phyloP scores from a whole-genome alignment of 2,113 vertebrate species.

The Atrichornis clamosus region DNA sequence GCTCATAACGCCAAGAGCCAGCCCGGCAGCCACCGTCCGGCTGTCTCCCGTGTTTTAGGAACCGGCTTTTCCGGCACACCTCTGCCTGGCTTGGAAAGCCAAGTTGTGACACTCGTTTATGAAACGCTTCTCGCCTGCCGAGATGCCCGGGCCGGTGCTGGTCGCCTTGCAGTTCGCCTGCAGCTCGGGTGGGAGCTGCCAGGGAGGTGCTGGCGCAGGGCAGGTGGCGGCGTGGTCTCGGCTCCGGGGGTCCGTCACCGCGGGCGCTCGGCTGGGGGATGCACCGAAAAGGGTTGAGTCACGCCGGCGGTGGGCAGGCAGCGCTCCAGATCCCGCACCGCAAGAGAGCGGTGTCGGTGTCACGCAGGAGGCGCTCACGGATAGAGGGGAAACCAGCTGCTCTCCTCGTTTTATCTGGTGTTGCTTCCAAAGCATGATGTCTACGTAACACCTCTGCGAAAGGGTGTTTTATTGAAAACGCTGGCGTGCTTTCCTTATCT shows the following conservation, averaged over 20 bases:
- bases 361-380: not conserved
- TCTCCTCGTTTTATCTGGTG: not conserved
- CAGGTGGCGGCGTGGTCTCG: not conserved
- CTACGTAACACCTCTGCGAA: not conserved
- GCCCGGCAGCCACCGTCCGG: not conserved
- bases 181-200: not conserved
- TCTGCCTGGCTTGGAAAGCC: not conserved
- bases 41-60: not conserved
- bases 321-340: not conserved
- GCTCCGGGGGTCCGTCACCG: not conserved
- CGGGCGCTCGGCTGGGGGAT: not conserved
- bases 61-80: constrained; percentile 7
- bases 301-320: not conserved
- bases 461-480: not conserved
- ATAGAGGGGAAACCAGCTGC: not conserved
- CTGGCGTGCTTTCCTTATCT: not conserved
- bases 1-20: not conserved
- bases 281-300: constrained; percentile 41
- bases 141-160: not conserved
- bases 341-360: not conserved
- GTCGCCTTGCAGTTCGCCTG: accelerated
- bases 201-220: not conserved
- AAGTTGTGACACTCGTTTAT: not conserved
- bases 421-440: not conserved
- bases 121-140: not conserved